Base-by-base conservation (phyloP, 2,797 vertebrate species). In the Gobio occitaniae region DNA sequence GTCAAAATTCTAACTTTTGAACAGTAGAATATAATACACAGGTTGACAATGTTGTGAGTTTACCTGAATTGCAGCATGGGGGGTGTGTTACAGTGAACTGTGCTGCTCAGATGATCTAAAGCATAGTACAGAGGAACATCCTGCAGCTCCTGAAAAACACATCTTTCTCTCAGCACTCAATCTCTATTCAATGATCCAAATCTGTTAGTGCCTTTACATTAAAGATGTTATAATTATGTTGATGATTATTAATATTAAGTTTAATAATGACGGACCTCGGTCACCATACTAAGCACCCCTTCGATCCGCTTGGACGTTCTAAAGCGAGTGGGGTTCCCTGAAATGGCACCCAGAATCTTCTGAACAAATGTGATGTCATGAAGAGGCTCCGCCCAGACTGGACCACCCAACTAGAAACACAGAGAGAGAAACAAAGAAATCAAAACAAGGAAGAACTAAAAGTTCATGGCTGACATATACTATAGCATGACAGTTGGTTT, bases 111-210 rank as follows among this genome's bases (percentile, higher is more conserved):
- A 80, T 92, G 91, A 90, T 98, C 97, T 89, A 98, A 91, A 0
- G 97, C 95, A 89, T 97, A 96, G 88, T 98, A 99, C 2, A 99
- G 94, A n/a, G 97, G 97, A 19, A 95, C 94, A 0, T 98, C 96
- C 0, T 93, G 91, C 84, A 98, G 87, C 93, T 99, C 97, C 97
- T 99, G 90, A 47, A 88, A 82, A 56, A 71, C 65, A 78, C 68
- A 77, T 4, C 50, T 7, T 38, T 19, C 21, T 36, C 63, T 36
- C 13, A 47, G 15, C 50, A 75, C n/a, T 75, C 21, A 70, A 17
- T 29, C 25, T 61, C 16, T n/a, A 11, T 12, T 44, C n/a, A 54
- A 3, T 21, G 7, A 48, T 32, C 15, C 11, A 59, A 59, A 77
- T 11, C 75, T 5, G 32, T 21, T 50, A 52, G 3, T 41, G 0